Evolutionary conservation across 2,797 vertebrate species (phyloP), one percentile per base, ranked within the genome.

Genomic region (Siniperca scherzeri): DNA sequence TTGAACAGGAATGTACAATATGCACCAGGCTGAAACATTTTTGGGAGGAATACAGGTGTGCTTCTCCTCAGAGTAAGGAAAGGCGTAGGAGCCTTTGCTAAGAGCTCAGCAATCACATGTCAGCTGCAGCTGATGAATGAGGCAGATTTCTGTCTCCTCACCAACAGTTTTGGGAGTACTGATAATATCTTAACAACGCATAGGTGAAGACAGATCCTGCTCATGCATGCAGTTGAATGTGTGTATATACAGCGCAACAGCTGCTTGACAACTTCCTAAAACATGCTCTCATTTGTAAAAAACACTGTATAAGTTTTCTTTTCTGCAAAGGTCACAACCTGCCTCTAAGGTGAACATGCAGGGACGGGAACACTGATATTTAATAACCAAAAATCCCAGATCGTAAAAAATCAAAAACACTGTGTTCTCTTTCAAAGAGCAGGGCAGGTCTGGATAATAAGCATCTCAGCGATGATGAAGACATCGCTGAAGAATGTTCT

Each of bases 381-480:
- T 87, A 78, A 82, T 77, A 87, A 78, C 42, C 13, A 42, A 81
- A 72, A 84, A 70, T 88, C 89, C 74, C 78, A 86, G 76, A 72
- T 91, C 16, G 13, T 87, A 82, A 89, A 87, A 55, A 62, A 44
- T 42, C n/a, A 8, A 66, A 65, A 83, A 50, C 19, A 30, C 25
- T n/a, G 55, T 65, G 81, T 73, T 85, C 36, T 21, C 50, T 80
- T 87, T 81, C 1, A 85, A 85, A 88, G 82, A 76, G 71, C 62
- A 81, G 78, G 91, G 88, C 86, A 89, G 90, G 92, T 87, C 85
- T 85, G 75, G 88, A 90, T 94, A 94, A 94, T 94, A 91, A 92
- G 88, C 83, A 85, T 90, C 88, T 81, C 53, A 22, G 84, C 11
- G 44, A 83, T 75, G 84, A 88, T 95, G 93, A 95, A 72, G 76